Evolutionary conservation across 1,140 invertebrate genomes (phyloP), one percentile per base, ranked within the genome.

Genomic region (Calephelis virginiensis): DNA sequence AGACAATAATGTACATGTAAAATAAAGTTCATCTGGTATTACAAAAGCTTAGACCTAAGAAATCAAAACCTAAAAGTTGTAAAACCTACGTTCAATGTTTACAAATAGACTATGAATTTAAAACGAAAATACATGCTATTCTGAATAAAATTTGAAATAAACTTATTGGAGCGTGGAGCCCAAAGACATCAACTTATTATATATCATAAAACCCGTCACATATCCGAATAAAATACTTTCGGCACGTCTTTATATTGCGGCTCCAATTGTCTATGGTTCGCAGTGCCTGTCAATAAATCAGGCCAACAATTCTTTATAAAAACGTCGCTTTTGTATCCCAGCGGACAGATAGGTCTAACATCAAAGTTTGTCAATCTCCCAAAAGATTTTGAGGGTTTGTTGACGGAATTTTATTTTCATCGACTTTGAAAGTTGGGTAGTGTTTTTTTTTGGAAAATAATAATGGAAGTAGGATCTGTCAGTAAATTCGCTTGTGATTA

Each of bases 261-360:
- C 48, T 50, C 48, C 48, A 14, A 50, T 50, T 50, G 48, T 6
- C 48, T 50, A 14, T 14, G 48, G 48, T n/a, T 50, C 14, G 14
- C n/a, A 14, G 48, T 50, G n/a, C 48, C 48, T 50, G 48, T 50
- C 48, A 50, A 50, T 50, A 50, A 50, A 53, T 28, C 49, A 17
- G 49, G 8, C 13, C 13, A 53, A 53, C 49, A 53, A 53, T 53
- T 53, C 49, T 53, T 53, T 53, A 53, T 53, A 53, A 53, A 53
- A 53, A 28, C 49, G 49, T 53, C 49, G 8, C 8, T 13, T 53
- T 53, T 53, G 50, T 53, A 17, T 53, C 50, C 17, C 50, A 14
- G 17, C 14, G 50, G 50, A 53, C 50, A 28, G 13, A 28, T 53
- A 28, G 50, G 14, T 53, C 50, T 53, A 28, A 53, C 50, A 53